Evolutionary conservation across 2,888 invertebrate species (phyloP).

Genomic region (Adelognathus sp.): DNA sequence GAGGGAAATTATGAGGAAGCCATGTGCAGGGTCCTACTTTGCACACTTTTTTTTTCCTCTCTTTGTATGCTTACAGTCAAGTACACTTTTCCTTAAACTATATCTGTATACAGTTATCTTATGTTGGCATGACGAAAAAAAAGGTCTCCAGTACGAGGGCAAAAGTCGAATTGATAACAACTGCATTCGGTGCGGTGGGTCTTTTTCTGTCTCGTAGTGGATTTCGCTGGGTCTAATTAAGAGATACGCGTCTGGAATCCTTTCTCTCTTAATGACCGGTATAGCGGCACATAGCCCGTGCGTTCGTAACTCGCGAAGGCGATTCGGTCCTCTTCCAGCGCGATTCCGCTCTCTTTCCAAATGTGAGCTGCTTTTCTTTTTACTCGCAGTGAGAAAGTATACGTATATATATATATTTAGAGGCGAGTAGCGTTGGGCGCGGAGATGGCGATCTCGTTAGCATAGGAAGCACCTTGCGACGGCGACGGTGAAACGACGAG

Average conservation of each 20-base stretch:
- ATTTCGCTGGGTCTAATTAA: conserved; percentile 71
- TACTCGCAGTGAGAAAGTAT: not conserved
- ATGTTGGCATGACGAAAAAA: conserved; percentile 9
- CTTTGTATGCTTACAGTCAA: too few relatives aligned
- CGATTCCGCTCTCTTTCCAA: conserved; percentile 41
- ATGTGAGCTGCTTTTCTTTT: conserved; percentile 49
- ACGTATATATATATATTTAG: not conserved
- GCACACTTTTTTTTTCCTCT: too few relatives aligned
- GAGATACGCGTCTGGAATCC: conserved; percentile 72
- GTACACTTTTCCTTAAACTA: too few relatives aligned
- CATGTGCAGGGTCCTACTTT: too few relatives aligned
- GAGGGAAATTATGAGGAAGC: too few relatives aligned
- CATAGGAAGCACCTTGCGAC: conserved; percentile 70
- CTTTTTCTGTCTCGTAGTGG: conserved; percentile 61
- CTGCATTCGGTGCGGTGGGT: conserved; percentile 51
- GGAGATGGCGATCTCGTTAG: conserved; percentile 72
- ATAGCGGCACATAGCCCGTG: conserved; percentile 47
- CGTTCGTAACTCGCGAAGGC: conserved; percentile 53
- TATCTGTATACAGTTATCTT: too few relatives aligned
- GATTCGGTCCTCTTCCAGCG: not conserved
- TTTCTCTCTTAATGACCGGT: conserved; percentile 61
- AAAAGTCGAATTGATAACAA: conserved; percentile 68
- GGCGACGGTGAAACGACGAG: conserved; percentile 25
- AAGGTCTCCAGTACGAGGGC: conserved; percentile 61
- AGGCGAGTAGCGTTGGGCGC: conserved; percentile 34